A percentile compares a stretch with the other conserved stretches of the same genome.
Evolutionary conservation across 1,140 invertebrate species (phyloP).

Genomic region (Homalodisca vitripennis): DNA sequence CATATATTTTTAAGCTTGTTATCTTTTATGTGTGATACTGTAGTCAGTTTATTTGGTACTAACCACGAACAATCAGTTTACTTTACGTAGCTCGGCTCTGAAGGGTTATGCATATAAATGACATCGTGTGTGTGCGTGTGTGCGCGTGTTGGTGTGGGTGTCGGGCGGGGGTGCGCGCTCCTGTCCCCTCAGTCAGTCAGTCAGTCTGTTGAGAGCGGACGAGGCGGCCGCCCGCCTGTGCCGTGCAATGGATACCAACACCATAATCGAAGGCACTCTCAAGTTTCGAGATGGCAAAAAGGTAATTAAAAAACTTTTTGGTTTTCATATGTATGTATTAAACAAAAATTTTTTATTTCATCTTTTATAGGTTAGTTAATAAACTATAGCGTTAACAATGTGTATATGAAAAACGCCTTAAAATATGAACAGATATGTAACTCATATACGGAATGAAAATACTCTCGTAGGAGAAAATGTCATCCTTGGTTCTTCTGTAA

Average conservation of each 20-base stretch:
- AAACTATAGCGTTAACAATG: too few relatives aligned
- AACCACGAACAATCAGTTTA: constrained; percentile 19
- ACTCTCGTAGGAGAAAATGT: too few relatives aligned
- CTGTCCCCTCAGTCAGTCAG: neutral
- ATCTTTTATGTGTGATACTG: too few relatives aligned
- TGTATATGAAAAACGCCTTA: too few relatives aligned
- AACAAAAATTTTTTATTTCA: too few relatives aligned
- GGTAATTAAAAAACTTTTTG: too few relatives aligned
- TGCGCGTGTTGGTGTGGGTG: neutral
- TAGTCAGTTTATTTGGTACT: constrained; percentile 8
- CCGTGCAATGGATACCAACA: constrained; percentile 61
- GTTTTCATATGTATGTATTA: too few relatives aligned
- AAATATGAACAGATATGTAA: too few relatives aligned
- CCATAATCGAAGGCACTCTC: constrained; percentile 83
- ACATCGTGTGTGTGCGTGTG: constrained; percentile 40
- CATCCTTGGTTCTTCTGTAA: too few relatives aligned
- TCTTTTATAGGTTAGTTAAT: too few relatives aligned
- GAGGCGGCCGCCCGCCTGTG: neutral
- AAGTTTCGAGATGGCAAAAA: constrained; percentile 88
- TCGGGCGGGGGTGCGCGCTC: neutral
- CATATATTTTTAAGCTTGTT: too few relatives aligned
- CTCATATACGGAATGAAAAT: too few relatives aligned
- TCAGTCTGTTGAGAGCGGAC: neutral
- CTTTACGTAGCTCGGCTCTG: neutral
- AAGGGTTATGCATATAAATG: constrained; percentile 21